Base-by-base conservation (phyloP, 2,113 vertebrate species). In the Pachypanchax playfairii region DNA sequence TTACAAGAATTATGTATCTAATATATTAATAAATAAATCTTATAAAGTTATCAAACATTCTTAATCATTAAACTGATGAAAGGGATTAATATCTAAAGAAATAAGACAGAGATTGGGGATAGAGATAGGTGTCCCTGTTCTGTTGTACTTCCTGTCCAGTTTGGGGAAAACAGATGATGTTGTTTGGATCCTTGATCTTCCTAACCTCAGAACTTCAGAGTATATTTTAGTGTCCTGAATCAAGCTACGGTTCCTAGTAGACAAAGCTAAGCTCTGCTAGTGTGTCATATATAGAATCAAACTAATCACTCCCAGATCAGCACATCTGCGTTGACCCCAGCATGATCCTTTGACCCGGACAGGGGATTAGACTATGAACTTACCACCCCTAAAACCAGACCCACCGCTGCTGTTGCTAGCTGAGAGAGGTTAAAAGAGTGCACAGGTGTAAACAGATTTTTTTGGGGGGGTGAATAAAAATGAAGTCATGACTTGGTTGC, bases 281-380 rank as follows among this genome's bases (percentile, higher is more conserved):
- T 71, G 79, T 85, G 79, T 85, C 77, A 58, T 74, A 74, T 87
- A 89, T 84, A 70, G 28, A 47, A 88, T 86, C 82, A 85, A 22
- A 31, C 59, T 87, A 90, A 88, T 88, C 81, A 50, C 52, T 76
- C 57, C 61, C 74, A 84, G 84, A 87, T 86, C 87, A 82, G 75
- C 81, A 75, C 75, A 78, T 81, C 78, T 53, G 63, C 10, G n/a
- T 25, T 39, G 80, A 87, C 85, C 86, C 65, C 65, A 1, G 4
- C 39, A 31, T 46, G 68, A 84, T 72, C 85, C 64, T 2, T 6
- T 72, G 73, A 85, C 84, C 84, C 10, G 22, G 29, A 70, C 70
- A 43, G 55, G 74, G 52, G 79, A 85, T 79, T 77, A 83, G 58
- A 64, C 41, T 4, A 3, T 43, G 20, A 79, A 82, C 71, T 77